A percentile compares a stretch with the other conserved stretches of the same genome.
Conservation (phyloP, 1,140 invertebrate genomes). For the Homarus americanus region DNA sequence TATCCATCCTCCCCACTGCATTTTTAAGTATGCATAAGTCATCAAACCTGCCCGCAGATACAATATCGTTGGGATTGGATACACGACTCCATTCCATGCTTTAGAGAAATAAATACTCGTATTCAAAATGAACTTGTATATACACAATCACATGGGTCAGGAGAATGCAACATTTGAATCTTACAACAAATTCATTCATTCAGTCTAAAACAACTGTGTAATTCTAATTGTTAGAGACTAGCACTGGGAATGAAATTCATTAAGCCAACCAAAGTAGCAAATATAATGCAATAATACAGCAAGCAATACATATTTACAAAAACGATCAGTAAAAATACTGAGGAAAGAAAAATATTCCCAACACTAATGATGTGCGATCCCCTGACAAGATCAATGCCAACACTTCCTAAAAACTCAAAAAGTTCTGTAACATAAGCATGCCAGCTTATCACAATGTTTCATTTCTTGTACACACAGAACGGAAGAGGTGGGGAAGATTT, state of each 20-base stretch:
- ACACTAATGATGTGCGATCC: conserved; percentile 46
- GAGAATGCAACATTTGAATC: conserved; percentile 49
- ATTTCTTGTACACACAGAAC: conserved; percentile 10
- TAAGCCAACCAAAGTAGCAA: conserved; percentile 26
- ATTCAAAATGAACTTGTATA: conserved; percentile 55
- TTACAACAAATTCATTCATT: conserved; percentile 40
- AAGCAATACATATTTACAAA: conserved; percentile 43
- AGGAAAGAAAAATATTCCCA: conserved; percentile 52
- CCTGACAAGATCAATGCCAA: conserved; percentile 66
- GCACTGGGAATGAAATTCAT: conserved; percentile 60
- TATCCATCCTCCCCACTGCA: conserved; percentile 39
- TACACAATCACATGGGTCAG: conserved; percentile 55
- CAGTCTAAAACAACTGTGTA: conserved; percentile 37
- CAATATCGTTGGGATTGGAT: background rate
- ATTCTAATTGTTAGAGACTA: conserved; percentile 51
- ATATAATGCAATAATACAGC: conserved; percentile 48
- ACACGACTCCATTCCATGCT: conserved; percentile 36
- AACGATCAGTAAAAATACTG: conserved; percentile 10
- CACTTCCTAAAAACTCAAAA: background rate
- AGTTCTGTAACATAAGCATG: background rate
- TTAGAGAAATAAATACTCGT: conserved; percentile 42
- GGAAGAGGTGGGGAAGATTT: conserved; percentile 52
- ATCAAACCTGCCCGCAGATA: background rate
- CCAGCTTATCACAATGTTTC: background rate
- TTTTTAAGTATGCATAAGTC: conserved; percentile 25